A percentile compares a stretch with the other conserved stretches of the same genome.
Conservation (phyloP, 2,888 invertebrate species). For the Danaus chrysippus region DNA sequence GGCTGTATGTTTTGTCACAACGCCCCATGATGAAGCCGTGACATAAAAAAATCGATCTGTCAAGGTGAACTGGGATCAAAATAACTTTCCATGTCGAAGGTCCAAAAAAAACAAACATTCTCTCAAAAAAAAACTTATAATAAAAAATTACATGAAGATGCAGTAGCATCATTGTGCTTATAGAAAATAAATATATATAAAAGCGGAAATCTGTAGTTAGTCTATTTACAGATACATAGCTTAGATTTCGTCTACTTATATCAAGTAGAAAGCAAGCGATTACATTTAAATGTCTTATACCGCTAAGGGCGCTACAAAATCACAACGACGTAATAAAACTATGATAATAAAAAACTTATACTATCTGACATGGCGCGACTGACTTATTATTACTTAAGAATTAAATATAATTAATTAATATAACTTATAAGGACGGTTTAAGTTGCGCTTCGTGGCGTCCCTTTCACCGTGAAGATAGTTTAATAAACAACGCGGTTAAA, state of each 20-base stretch:
- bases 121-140: slow-evolving; percentile 59
- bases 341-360: slow-evolving; percentile 46
- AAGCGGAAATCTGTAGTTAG: slow-evolving; percentile 12
- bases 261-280: slow-evolving; percentile 25
- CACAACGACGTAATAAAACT: slow-evolving; percentile 47
- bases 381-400: slow-evolving; percentile 65
- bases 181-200: slow-evolving; percentile 31
- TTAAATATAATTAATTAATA: slow-evolving; percentile 37
- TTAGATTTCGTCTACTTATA: slow-evolving; percentile 13
- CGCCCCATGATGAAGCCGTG: slow-evolving; percentile 37
- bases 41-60: slow-evolving; percentile 53
- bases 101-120: slow-evolving; percentile 53
- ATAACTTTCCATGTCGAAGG: slow-evolving; percentile 63
- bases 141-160: slow-evolving; percentile 40
- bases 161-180: slow-evolving; percentile 26
- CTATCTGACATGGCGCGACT: slow-evolving; percentile 73
- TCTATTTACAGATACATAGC: not conserved
- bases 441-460: slow-evolving; percentile 39
- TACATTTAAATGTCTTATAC: slow-evolving; percentile 13
- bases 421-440: slow-evolving; percentile 45
- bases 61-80: slow-evolving; percentile 54
- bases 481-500: slow-evolving; percentile 4
- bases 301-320: slow-evolving; percentile 41
- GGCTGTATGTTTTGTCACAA: no score
- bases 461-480: slow-evolving; percentile 34